These are phyloP conservation scores for Tachina lurida DNA, from an alignment of 2,888 invertebrate species.

Conservation along the genomic window DNA sequence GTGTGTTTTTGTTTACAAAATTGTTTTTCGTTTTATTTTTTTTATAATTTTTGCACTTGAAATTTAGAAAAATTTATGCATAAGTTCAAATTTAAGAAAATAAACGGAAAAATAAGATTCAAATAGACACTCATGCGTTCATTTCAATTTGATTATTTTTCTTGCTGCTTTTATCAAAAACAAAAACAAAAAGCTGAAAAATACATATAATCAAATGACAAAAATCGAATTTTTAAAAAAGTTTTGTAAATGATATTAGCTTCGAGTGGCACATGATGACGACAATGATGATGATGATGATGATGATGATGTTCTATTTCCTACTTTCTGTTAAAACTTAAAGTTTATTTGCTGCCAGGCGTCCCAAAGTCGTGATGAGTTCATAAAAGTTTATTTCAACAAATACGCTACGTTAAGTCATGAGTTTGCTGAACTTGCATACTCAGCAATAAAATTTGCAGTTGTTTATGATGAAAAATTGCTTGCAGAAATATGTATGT, in stretches of 20 bases:
- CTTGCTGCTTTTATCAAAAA: constrained; percentile 7
- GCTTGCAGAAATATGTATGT: not conserved
- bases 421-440: not conserved
- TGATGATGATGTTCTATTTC: constrained; percentile 21
- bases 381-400: constrained; percentile 34
- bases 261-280: not conserved
- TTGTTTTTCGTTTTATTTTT: constrained; percentile 1
- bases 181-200: constrained; percentile 1
- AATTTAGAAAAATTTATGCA: constrained; percentile 16
- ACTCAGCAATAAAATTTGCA: not conserved
- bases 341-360: constrained; percentile 46
- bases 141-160: constrained; percentile 3
- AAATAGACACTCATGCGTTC: not conserved
- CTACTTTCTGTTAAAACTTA: not conserved
- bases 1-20: constrained; percentile 41
- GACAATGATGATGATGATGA: constrained; percentile 6
- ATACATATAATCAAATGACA: constrained; percentile 45
- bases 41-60: constrained; percentile 41
- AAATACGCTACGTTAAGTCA: constrained; percentile 1
- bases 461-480: not conserved
- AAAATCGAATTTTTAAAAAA: constrained; percentile 18
- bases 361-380: constrained; percentile 51
- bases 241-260: constrained; percentile 36
- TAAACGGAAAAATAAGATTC: constrained; percentile 14
- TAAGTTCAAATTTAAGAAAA: constrained; percentile 21